phyloP scores from a whole-genome alignment of 1,140 invertebrate genomes.

The Macrosteles quadrilineatus region DNA sequence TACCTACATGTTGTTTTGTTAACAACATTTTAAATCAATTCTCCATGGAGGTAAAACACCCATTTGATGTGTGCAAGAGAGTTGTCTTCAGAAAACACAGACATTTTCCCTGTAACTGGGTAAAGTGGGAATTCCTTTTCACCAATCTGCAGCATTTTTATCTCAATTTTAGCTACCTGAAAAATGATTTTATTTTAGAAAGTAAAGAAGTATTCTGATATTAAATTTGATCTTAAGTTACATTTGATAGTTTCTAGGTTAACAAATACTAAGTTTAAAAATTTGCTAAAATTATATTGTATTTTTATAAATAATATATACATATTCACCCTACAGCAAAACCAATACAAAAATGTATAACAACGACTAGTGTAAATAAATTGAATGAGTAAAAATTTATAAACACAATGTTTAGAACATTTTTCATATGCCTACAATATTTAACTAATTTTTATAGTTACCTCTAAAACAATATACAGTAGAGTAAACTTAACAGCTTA shows the following conservation, averaged over 20 bases:
- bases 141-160: not conserved
- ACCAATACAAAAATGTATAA: not conserved
- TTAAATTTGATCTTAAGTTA: too few relatives aligned
- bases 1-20: too few relatives aligned
- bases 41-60: constrained; percentile 4
- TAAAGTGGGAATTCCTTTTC: not conserved
- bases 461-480: too few relatives aligned
- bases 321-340: not conserved
- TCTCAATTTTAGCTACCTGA: not conserved
- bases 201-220: not conserved
- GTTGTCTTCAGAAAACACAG: not conserved
- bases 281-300: too few relatives aligned
- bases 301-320: not conserved
- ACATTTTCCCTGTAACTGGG: not conserved
- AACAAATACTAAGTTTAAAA: too few relatives aligned
- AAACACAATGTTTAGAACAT: not conserved
- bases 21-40: too few relatives aligned
- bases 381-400: too few relatives aligned
- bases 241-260: too few relatives aligned
- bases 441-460: too few relatives aligned
- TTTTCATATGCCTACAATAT: not conserved
- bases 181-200: not conserved
- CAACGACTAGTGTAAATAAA: not conserved
- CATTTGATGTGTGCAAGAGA: not conserved
- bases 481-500: not conserved